These are phyloP conservation scores for Cydia splendana DNA, from an alignment of 1,140 invertebrate species.

Conservation along the genomic window DNA sequence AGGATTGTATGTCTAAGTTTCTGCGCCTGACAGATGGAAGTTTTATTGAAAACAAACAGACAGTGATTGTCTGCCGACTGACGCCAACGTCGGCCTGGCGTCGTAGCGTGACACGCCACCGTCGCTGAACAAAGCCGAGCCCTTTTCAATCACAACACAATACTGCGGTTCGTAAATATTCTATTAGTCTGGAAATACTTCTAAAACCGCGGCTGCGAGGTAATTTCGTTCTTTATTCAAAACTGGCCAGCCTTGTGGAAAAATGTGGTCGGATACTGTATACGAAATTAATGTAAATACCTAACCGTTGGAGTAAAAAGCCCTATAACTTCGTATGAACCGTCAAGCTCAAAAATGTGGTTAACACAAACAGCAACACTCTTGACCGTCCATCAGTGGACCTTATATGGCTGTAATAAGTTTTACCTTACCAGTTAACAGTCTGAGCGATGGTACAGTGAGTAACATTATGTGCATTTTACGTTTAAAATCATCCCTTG, in stretches of 20 bases:
- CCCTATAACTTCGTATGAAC: not conserved
- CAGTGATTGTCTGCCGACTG: conserved; percentile 21
- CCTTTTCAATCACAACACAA: conserved; percentile 26
- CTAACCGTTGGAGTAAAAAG: not conserved
- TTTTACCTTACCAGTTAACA: too few species aligned
- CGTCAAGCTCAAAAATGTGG: too few species aligned
- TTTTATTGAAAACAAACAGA: conserved; percentile 31
- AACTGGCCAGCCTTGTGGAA: not conserved
- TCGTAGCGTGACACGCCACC: conserved; percentile 5
- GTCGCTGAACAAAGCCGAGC: conserved; percentile 1
- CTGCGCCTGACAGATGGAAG: conserved; percentile 13
- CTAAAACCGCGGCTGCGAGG: not conserved
- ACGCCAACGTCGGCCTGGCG: not conserved
- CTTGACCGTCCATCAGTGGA: too few species aligned
- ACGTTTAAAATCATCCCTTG: too few species aligned
- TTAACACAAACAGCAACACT: too few species aligned
- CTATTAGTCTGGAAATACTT: conserved; percentile 17
- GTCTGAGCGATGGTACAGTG: too few species aligned
- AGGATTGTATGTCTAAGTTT: not conserved
- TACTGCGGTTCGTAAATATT: conserved; percentile 10
- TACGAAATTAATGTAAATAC: not conserved
- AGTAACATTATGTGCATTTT: too few species aligned
- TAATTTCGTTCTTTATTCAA: not conserved
- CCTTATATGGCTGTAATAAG: too few species aligned
- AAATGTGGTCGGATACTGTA: not conserved